These are phyloP conservation scores for Myiagra hebetior DNA, from an alignment of 2,113 vertebrate genomes.

Conservation along the genomic window DNA sequence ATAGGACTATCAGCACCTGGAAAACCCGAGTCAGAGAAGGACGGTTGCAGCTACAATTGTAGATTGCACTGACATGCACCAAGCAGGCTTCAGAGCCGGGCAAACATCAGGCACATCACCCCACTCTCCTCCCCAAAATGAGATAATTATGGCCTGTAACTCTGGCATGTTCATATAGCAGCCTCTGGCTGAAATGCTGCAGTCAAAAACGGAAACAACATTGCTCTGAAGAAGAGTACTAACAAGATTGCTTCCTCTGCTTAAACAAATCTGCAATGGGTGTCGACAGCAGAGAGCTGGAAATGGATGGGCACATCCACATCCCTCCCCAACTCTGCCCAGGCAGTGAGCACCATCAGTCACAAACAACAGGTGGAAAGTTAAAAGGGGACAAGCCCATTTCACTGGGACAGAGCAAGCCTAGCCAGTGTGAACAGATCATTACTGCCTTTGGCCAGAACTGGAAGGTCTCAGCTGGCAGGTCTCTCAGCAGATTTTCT, in stretches of 20 bases:
- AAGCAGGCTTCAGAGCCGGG: not conserved
- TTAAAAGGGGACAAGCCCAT: not conserved
- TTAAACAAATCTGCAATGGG: not conserved
- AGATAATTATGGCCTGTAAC: not conserved
- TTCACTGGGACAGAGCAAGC: not conserved
- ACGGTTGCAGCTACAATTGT: not conserved
- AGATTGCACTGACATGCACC: not conserved
- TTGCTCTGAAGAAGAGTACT: not conserved
- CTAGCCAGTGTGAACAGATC: not conserved
- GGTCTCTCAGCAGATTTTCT: not conserved
- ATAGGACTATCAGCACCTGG: not conserved
- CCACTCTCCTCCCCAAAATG: not conserved
- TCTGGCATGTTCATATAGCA: not conserved
- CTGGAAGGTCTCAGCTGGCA: not conserved
- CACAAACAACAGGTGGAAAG: not conserved
- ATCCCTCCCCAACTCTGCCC: not conserved
- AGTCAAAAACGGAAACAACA: not conserved
- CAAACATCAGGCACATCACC: not conserved
- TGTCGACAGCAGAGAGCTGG: not conserved
- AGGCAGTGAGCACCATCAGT: not conserved
- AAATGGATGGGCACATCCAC: not conserved
- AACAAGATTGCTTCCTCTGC: not conserved
- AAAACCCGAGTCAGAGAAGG: not conserved
- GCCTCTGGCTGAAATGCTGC: not conserved
- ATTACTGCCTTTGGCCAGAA: not conserved